phyloP scores from a whole-genome alignment of 2,888 invertebrate genomes.

The Steinernema scapterisci region DNA sequence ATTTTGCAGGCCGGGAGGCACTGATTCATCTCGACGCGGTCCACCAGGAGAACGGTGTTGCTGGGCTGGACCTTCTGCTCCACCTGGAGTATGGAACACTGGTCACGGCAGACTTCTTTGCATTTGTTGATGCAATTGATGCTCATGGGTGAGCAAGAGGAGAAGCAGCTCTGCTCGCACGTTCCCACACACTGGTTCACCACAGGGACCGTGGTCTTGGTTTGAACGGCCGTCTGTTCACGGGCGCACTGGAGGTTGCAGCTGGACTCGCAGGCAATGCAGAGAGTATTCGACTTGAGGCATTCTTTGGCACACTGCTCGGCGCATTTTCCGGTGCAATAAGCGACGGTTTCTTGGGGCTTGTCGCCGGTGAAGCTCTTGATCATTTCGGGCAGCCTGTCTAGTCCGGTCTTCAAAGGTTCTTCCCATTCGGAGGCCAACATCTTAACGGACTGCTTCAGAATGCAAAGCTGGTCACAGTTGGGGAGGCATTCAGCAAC shows the following conservation, averaged over 20 bases:
- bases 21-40: slow-evolving; percentile 14
- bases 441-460: not conserved
- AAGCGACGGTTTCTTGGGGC: not conserved
- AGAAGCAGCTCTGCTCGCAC: slow-evolving; percentile 6
- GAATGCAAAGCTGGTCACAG: slow-evolving; percentile 11
- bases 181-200: not conserved
- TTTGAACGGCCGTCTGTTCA: not conserved
- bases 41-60: not conserved
- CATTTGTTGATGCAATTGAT: slow-evolving; percentile 2
- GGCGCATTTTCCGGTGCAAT: slow-evolving; percentile 9
- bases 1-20: slow-evolving; percentile 28
- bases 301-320: slow-evolving; percentile 10
- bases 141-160: slow-evolving; percentile 14
- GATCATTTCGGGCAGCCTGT: slow-evolving; percentile 2
- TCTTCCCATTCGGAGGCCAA: slow-evolving; percentile 13
- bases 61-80: not conserved
- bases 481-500: slow-evolving; percentile 7
- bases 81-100: not conserved
- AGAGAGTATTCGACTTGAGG: slow-evolving; percentile 9
- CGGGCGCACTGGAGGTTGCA: slow-evolving; percentile 13
- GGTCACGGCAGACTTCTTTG: not conserved
- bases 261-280: slow-evolving; percentile 21
- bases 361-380: slow-evolving; percentile 22
- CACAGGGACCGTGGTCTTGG: not conserved
- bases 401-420: not conserved